These are phyloP conservation scores for Nezara viridula DNA, from an alignment of 2,888 invertebrate genomes.

Conservation along the genomic window DNA sequence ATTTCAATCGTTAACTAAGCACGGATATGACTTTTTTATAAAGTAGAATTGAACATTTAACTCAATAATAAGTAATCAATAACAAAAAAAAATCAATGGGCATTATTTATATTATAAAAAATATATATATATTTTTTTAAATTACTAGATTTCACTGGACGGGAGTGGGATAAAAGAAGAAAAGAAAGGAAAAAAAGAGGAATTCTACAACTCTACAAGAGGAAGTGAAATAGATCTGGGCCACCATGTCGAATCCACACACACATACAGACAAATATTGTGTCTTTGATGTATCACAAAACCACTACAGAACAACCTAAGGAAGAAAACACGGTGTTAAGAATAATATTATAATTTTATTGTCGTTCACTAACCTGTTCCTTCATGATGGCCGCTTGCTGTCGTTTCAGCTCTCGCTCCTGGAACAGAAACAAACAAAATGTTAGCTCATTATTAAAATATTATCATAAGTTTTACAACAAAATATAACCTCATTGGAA, in stretches of 20 bases:
- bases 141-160: not conserved
- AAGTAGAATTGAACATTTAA: too few relatives aligned
- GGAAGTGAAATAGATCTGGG: conserved; percentile 47
- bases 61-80: not conserved
- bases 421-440: conserved; percentile 69
- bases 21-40: not conserved
- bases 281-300: conserved; percentile 41
- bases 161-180: not conserved
- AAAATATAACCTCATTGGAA: not conserved
- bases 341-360: not conserved
- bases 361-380: conserved; percentile 82
- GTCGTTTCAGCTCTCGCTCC: conserved; percentile 92
- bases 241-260: conserved; percentile 50
- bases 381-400: conserved; percentile 89
- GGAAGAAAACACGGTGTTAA: conserved; percentile 15
- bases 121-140: not conserved
- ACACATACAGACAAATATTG: conserved; percentile 45
- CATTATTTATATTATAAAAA: not conserved
- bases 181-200: not conserved
- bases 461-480: not conserved
- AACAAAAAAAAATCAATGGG: not conserved
- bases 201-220: conserved; percentile 51
- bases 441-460: not conserved
- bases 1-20: not conserved
- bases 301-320: conserved; percentile 49